Conservation (phyloP, 2,797 vertebrate species). For the Bradypodion pumilum region DNA sequence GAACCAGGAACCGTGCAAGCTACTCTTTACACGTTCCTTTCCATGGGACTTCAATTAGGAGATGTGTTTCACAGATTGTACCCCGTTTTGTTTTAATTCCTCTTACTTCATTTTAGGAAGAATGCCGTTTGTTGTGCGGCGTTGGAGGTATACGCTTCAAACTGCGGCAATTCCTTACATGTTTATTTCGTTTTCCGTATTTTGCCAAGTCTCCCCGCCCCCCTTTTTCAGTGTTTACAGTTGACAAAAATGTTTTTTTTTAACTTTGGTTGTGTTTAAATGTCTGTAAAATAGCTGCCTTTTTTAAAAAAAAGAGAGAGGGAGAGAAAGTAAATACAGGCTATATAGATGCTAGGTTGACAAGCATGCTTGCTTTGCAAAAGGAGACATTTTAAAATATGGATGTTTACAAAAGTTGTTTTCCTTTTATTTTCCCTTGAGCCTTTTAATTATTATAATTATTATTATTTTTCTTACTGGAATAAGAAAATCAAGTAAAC, state of each 20-base stretch:
- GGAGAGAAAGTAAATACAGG: conserved; percentile 53
- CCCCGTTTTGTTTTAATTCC: conserved; percentile 24
- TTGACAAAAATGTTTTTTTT: conserved; percentile 73
- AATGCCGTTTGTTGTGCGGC: conserved; percentile 75
- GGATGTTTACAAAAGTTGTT: conserved; percentile 75
- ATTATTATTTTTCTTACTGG: conserved; percentile 68
- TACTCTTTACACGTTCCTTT: not conserved
- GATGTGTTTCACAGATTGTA: rapidly evolving
- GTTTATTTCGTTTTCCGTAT: conserved; percentile 4
- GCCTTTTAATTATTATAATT: conserved; percentile 57
- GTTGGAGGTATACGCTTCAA: conserved; percentile 75
- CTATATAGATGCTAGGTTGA: conserved; percentile 76
- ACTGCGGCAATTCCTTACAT: conserved; percentile 77
- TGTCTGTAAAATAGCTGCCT: conserved; percentile 82
- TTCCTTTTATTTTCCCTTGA: conserved; percentile 62
- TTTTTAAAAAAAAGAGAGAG: conserved; percentile 52
- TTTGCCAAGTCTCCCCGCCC: conserved; percentile 74
- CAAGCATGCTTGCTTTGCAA: conserved; percentile 85
- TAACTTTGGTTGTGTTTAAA: conserved; percentile 79
- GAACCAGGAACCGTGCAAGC: not conserved
- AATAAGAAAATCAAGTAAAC: conserved; percentile 64
- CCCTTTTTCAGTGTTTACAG: conserved; percentile 83
- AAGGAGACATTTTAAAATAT: conserved; percentile 75
- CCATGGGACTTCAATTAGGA: not conserved
- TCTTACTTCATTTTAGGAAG: conserved; percentile 60